These are phyloP conservation scores for Chelon labrosus DNA, from an alignment of 2,797 vertebrate genomes.

Conservation along the genomic window DNA sequence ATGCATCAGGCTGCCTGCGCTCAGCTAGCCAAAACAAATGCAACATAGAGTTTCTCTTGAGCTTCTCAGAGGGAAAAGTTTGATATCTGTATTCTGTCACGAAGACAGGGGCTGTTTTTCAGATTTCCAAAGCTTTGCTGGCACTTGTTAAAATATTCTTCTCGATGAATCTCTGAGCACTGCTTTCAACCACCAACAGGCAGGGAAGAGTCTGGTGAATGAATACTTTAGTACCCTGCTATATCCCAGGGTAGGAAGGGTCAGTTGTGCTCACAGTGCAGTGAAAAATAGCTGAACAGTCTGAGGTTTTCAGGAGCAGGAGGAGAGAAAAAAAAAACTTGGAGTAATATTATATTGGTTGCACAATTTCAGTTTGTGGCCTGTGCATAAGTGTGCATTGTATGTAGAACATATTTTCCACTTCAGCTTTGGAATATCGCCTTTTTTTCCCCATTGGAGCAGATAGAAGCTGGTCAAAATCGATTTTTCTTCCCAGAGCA, in stretches of 20 bases:
- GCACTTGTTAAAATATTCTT: conserved; percentile 42
- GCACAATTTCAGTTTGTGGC: conserved; percentile 52
- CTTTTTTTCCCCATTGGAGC: conserved; percentile 55
- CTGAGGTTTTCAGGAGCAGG: conserved; percentile 27
- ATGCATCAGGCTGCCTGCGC: conserved; percentile 44
- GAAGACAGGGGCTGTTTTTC: conserved; percentile 53
- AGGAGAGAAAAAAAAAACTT: conserved; percentile 9
- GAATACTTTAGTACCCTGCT: background rate
- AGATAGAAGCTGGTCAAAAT: conserved; percentile 66
- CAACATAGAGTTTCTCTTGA: conserved; percentile 58
- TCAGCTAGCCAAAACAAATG: conserved; percentile 72
- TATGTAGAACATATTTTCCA: conserved; percentile 69
- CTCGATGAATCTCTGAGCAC: background rate
- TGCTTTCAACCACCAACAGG: background rate
- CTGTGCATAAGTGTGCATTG: conserved; percentile 41
- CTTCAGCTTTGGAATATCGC: conserved; percentile 57
- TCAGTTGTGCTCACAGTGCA: background rate
- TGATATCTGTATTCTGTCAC: conserved; percentile 67
- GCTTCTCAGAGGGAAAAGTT: conserved; percentile 60
- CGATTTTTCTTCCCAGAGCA: conserved; percentile 71
- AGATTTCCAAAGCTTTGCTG: conserved; percentile 51
- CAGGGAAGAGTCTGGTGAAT: background rate
- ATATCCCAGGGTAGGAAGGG: conserved; percentile 1
- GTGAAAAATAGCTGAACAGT: conserved; percentile 17
- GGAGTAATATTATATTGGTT: conserved; percentile 40